Evolutionary conservation across 2,888 invertebrate genomes (phyloP).

Genomic region (Bellardia pandia): DNA sequence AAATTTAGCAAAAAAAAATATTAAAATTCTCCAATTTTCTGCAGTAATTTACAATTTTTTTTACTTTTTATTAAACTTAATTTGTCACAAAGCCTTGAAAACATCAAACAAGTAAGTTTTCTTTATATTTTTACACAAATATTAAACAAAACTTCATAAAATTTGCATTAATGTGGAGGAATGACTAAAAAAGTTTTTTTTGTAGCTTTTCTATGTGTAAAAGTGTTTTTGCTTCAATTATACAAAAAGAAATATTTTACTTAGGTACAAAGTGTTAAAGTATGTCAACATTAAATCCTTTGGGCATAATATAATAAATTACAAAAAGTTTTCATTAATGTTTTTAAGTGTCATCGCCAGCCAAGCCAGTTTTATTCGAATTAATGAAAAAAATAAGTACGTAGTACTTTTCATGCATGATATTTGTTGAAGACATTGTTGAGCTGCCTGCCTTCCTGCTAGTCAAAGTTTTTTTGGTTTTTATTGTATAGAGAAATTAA

Average conservation of each 20-base stretch:
- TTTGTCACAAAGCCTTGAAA: constrained; percentile 34
- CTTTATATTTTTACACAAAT: constrained; percentile 1
- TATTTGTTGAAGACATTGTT: constrained; percentile 24
- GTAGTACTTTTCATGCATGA: constrained; percentile 11
- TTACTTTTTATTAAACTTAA: constrained; percentile 48
- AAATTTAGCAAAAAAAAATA: constrained; percentile 55
- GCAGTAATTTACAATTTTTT: constrained; percentile 45
- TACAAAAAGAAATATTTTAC: constrained; percentile 4
- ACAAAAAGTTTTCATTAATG: not conserved
- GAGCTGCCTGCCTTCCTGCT: not conserved
- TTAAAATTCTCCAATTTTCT: constrained; percentile 26
- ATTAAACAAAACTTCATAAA: not conserved
- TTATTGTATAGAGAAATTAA: not conserved
- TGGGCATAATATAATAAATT: not conserved
- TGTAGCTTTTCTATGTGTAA: constrained; percentile 12
- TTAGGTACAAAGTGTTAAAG: constrained; percentile 7
- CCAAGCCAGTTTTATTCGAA: not conserved
- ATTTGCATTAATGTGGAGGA: constrained; percentile 35
- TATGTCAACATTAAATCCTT: constrained; percentile 12
- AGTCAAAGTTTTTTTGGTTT: not conserved
- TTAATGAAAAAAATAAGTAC: not conserved
- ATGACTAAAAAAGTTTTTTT: constrained; percentile 48
- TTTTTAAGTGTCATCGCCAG: not conserved
- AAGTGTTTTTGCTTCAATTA: constrained; percentile 29
- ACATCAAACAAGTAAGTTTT: constrained; percentile 57